Conservation (phyloP, 1,140 invertebrate genomes). For the Ephestia elutella region DNA sequence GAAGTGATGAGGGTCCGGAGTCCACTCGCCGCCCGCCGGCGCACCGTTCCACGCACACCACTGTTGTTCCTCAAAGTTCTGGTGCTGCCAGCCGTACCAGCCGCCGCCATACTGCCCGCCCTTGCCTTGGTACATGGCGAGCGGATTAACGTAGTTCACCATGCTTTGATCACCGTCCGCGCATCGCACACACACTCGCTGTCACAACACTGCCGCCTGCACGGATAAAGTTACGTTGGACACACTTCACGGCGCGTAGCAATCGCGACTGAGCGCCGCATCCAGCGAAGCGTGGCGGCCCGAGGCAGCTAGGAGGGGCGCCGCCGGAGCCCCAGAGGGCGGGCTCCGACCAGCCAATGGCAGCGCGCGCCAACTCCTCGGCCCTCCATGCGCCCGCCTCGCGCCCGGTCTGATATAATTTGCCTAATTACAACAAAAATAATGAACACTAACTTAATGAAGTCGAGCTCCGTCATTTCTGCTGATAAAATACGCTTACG, state of each 20-base stretch:
- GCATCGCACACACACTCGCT: slow-evolving; percentile 63
- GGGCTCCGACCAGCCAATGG: slow-evolving; percentile 26
- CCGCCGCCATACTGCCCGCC: slow-evolving; percentile 68
- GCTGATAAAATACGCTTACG: background rate
- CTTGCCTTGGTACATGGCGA: slow-evolving; percentile 76
- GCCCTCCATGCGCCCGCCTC: slow-evolving; percentile 23
- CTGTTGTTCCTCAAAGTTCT: slow-evolving; percentile 74
- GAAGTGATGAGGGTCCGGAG: slow-evolving; percentile 64
- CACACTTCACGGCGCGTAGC: slow-evolving; percentile 35
- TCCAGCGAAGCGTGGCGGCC: slow-evolving; percentile 7
- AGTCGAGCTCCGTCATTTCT: slow-evolving; percentile 25
- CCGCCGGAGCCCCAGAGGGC: slow-evolving; percentile 17
- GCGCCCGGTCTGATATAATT: slow-evolving; percentile 48
- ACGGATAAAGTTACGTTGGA: slow-evolving; percentile 18
- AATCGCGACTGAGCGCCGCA: slow-evolving; percentile 42
- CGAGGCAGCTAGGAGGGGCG: slow-evolving; percentile 24
- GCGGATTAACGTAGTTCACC: slow-evolving; percentile 77
- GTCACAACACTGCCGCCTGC: slow-evolving; percentile 47
- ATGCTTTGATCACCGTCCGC: slow-evolving; percentile 69
- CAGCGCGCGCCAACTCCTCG: slow-evolving; percentile 16
- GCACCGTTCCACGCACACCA: slow-evolving; percentile 73
- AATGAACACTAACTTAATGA: slow-evolving; percentile 61
- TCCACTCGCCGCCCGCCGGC: slow-evolving; percentile 65
- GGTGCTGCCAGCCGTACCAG: slow-evolving; percentile 73
- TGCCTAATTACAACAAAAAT: slow-evolving; percentile 72